A percentile compares a stretch with the other conserved stretches of the same genome.
phyloP scores from a whole-genome alignment of 2,797 vertebrate genomes.

The Mormyrops attenuatus region DNA sequence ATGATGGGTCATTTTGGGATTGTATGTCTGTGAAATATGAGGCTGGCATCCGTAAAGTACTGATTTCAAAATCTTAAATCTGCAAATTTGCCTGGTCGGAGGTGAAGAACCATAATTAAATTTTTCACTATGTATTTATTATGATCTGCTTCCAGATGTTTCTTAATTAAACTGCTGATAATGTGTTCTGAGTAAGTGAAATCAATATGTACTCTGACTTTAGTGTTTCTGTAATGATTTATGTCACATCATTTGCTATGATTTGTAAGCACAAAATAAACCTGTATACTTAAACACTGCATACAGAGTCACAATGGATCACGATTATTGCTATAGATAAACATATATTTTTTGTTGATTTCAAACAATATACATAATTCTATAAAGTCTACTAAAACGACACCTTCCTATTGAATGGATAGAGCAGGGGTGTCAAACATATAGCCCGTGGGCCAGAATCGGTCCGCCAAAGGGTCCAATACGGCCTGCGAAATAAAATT shows the following conservation, averaged over 20 bases:
- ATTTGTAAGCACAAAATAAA: background rate
- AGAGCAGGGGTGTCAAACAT: too few relatives aligned
- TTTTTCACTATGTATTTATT: background rate
- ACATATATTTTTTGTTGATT: background rate
- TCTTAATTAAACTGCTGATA: background rate
- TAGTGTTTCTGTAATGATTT: background rate
- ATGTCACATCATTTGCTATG: background rate
- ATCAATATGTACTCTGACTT: background rate
- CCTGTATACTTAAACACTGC: background rate
- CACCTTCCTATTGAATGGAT: background rate
- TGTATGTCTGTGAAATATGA: background rate
- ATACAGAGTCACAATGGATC: background rate
- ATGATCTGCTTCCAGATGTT: background rate
- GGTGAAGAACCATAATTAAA: background rate
- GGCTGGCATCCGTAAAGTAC: background rate
- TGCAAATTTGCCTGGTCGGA: background rate
- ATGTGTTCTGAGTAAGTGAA: background rate
- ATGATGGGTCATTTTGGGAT: background rate
- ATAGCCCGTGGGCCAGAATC: too few relatives aligned
- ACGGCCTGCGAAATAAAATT: too few relatives aligned
- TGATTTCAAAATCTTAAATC: background rate
- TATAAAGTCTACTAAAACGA: background rate
- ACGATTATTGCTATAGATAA: background rate
- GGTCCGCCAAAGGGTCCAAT: too few relatives aligned
- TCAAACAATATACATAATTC: background rate